Evolutionary conservation across 2,888 invertebrate genomes (phyloP).

Genomic region (Oxyteleia sp.): DNA sequence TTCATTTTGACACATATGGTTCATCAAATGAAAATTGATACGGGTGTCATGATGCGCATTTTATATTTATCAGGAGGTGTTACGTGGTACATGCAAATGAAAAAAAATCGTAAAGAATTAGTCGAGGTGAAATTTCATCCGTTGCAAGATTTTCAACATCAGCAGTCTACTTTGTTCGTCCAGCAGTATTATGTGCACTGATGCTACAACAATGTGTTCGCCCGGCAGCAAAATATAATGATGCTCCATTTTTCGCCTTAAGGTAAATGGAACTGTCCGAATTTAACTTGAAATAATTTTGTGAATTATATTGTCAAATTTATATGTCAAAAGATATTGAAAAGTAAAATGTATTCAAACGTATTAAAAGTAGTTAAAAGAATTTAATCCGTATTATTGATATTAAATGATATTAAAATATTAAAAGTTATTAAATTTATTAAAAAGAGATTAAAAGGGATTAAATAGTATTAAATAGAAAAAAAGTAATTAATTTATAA

Average conservation of each 20-base stretch:
- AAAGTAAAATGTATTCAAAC: no score
- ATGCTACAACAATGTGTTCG: background rate
- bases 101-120: conserved; percentile 23
- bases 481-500: no score
- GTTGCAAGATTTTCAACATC: conserved; percentile 17
- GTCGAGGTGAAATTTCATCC: conserved; percentile 39
- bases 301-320: no score
- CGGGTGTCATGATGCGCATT: conserved; percentile 28
- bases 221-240: background rate
- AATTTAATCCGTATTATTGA: no score
- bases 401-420: no score
- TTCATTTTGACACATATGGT: conserved; percentile 14
- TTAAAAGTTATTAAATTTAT: no score
- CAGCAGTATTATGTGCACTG: conserved; percentile 4
- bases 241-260: background rate
- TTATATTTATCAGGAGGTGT: conserved; percentile 8
- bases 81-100: conserved; percentile 15
- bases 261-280: no score
- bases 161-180: conserved; percentile 24
- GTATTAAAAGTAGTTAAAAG: no score
- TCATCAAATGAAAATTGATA: conserved; percentile 36
- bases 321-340: no score
- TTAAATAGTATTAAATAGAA: no score
- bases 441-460: no score
- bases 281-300: no score